A percentile compares a stretch with the other conserved stretches of the same genome.
Conservation (phyloP, 2,888 invertebrate genomes). For the Bombylius major region DNA sequence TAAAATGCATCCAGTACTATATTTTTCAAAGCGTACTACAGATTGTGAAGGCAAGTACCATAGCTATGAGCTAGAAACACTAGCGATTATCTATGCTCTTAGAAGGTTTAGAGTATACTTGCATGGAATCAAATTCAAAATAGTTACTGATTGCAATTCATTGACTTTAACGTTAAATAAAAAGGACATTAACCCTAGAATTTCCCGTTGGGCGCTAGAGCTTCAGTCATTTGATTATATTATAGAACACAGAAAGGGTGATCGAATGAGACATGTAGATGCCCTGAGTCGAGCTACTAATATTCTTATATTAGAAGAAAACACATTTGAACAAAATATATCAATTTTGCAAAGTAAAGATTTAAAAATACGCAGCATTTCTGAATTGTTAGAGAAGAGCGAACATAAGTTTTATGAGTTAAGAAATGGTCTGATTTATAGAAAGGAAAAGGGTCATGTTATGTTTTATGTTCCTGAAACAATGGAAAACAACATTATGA, state of each 20-base stretch:
- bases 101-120: conserved; percentile 21
- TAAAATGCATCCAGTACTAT: conserved; percentile 21
- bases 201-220: conserved; percentile 15
- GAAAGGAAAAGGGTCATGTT: conserved; percentile 1
- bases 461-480: conserved; percentile 6
- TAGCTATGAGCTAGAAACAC: conserved; percentile 23
- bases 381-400: conserved; percentile 2
- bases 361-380: conserved; percentile 9
- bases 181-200: conserved; percentile 17
- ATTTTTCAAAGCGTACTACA: conserved; percentile 21
- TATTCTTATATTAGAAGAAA: conserved; percentile 5
- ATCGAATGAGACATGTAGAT: conserved; percentile 23
- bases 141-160: conserved; percentile 22
- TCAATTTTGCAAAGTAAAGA: conserved; percentile 17
- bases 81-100: conserved; percentile 20
- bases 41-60: conserved; percentile 19
- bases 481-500: conserved; percentile 7
- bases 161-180: conserved; percentile 15
- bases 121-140: no score
- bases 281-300: conserved; percentile 17
- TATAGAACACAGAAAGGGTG: conserved; percentile 14
- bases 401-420: conserved; percentile 9
- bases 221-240: conserved; percentile 15
- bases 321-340: conserved; percentile 15
- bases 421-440: conserved; percentile 10